Evolutionary conservation across 23 tunicate species (phyloP).

Genomic region (Styela clava): DNA sequence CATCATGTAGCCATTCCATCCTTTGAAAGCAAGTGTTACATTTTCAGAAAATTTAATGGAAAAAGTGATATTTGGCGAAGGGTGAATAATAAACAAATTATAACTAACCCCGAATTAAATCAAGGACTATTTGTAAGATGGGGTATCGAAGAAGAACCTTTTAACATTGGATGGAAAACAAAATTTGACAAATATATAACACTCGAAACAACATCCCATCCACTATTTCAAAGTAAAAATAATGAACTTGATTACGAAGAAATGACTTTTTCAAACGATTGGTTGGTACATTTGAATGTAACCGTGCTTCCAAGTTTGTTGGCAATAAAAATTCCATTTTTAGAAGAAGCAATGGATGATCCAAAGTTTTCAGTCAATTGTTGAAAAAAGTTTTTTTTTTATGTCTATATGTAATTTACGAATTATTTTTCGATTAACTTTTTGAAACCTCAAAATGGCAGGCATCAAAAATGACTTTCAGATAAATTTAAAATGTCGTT

Average conservation of each 20-base stretch:
- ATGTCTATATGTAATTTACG: no score
- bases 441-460: no score
- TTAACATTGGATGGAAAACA: not conserved
- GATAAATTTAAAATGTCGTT: no score
- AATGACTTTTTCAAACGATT: not conserved
- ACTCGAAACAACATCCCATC: not conserved
- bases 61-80: not conserved
- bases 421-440: no score
- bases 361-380: not conserved
- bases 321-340: not conserved
- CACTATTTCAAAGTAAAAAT: not conserved
- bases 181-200: not conserved
- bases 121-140: not conserved
- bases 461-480: no score
- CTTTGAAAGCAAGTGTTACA: not conserved
- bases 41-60: not conserved
- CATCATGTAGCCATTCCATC: not conserved
- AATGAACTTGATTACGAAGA: not conserved
- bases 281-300: not conserved
- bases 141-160: not conserved
- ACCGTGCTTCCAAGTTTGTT: not conserved
- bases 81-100: not conserved
- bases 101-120: not conserved
- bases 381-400: no score
- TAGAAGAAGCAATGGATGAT: not conserved